Evolutionary conservation across 1,140 invertebrate species (phyloP), one percentile per base, ranked within the genome.

Genomic region (Amphibalanus amphitrite): DNA sequence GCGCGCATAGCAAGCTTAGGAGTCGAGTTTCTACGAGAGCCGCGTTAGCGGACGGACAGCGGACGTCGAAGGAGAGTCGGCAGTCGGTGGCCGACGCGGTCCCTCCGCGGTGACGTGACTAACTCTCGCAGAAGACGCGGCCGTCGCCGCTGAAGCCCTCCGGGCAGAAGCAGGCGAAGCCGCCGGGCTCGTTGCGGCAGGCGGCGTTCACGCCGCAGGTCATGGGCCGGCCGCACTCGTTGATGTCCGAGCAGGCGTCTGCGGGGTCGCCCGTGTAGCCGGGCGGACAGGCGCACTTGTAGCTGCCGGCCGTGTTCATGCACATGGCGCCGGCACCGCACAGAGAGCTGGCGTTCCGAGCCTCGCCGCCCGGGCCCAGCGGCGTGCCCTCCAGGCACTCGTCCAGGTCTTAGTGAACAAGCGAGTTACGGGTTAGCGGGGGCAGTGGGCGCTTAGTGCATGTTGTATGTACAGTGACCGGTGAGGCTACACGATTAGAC

Each of bases 311-410:
- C n/a, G 85, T 83, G 76, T 95, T 95, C 26, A 90, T 81, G 79
- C 92, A 95, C 78, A 90, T 87, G 1, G 92, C 93, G 59, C 90
- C 90, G 77, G 89, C 90, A 6, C 90, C 90, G 77, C 92, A 94
- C 3, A 87, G 85, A 76, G 72, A 72, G 29, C 73, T 69, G 69
- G 75, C 75, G 69, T 75, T 76, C 75, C 72, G 78, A 72, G 83
- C 85, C 77, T 76, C 72, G 69, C 76, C 70, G 33, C 20, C 23
- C 47, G 47, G 47, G 6, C 10, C 47, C 17, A 20, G 47, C 47
- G 47, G 47, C 47, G 33, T 38, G 25, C 71, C 71, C 30, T 70
- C 70, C 26, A 67, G 67, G 77, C 88, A 89, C 80, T 95, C 92
- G 78, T 95, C 90, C 68, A 91, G 86, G 78, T 94, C 65, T 67